A percentile compares a stretch with the other conserved stretches of the same genome.
These are phyloP conservation scores for Agrotis exclamationis DNA, from an alignment of 2,888 invertebrate species.

Conservation along the genomic window DNA sequence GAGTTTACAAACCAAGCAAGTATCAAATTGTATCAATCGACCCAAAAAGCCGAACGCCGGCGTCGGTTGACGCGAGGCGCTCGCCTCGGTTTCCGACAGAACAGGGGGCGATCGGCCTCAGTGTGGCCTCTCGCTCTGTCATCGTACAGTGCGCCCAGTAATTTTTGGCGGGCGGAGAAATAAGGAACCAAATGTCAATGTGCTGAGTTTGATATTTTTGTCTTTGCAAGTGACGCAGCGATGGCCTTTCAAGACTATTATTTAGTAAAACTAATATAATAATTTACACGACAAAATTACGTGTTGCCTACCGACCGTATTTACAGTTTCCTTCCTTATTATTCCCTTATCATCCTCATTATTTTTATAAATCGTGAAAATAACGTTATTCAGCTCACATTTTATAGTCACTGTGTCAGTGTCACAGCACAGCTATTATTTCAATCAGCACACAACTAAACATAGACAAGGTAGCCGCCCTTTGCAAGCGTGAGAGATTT, in stretches of 20 bases:
- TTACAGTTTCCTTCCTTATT: background rate
- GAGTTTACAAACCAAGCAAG: background rate
- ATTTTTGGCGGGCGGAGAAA: slow-evolving; percentile 1
- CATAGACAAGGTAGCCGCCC: slow-evolving; percentile 58
- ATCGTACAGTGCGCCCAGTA: slow-evolving; percentile 7
- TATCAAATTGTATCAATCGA: background rate
- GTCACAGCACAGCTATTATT: slow-evolving; percentile 58
- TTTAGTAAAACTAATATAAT: no score
- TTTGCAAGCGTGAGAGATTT: slow-evolving; percentile 53
- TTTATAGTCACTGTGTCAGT: slow-evolving; percentile 52
- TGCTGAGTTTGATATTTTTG: background rate
- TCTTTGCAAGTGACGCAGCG: background rate
- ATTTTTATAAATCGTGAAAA: background rate
- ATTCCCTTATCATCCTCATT: background rate
- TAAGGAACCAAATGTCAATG: slow-evolving; percentile 14
- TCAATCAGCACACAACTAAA: slow-evolving; percentile 54
- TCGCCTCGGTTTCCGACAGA: background rate
- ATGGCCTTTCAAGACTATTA: background rate
- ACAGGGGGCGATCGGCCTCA: background rate
- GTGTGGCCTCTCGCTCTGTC: background rate
- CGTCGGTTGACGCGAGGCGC: background rate
- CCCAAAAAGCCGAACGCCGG: background rate
- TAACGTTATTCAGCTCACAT: slow-evolving; percentile 14
- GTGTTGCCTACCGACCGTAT: background rate
- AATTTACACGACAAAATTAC: no score